Evolutionary conservation across 2,113 vertebrate genomes (phyloP).

Genomic region (Xenotilapia leptura): DNA sequence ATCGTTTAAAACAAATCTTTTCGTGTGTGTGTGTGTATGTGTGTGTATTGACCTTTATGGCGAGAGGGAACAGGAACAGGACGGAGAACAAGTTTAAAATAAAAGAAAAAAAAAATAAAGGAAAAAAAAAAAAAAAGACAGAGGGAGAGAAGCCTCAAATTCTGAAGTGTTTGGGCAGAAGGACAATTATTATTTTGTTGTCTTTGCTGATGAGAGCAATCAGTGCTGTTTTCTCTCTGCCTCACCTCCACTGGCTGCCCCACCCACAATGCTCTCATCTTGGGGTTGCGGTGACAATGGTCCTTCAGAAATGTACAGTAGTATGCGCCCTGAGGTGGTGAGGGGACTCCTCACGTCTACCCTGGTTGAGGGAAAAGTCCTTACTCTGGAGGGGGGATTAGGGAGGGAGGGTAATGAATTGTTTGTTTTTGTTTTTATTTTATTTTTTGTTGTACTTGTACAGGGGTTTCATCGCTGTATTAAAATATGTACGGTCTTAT

Average conservation of each 20-base stretch:
- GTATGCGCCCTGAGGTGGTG: slow-evolving; percentile 40
- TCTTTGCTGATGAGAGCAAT: slow-evolving; percentile 55
- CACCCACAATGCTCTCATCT: slow-evolving; percentile 46
- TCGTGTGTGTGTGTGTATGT: not conserved
- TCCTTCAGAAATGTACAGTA: slow-evolving; percentile 57
- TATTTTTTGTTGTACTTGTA: slow-evolving; percentile 91
- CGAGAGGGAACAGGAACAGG: not conserved
- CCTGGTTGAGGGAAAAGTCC: slow-evolving; percentile 40
- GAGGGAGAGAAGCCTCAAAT: slow-evolving; percentile 22
- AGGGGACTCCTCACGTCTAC: slow-evolving; percentile 17
- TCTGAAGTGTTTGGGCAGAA: slow-evolving; percentile 44
- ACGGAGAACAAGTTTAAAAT: not conserved
- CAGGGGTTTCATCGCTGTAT: slow-evolving; percentile 98
- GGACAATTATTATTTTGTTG: slow-evolving; percentile 52
- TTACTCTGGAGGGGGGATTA: slow-evolving; percentile 44
- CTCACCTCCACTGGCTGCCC: slow-evolving; percentile 44
- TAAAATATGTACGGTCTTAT: slow-evolving; percentile 99
- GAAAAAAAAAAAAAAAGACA: not conserved
- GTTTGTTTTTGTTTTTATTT: slow-evolving; percentile 45
- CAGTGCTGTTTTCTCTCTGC: slow-evolving; percentile 54
- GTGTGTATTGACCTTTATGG: not conserved
- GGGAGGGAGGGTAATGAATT: slow-evolving; percentile 51
- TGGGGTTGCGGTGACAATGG: slow-evolving; percentile 26
- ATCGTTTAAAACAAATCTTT: slow-evolving; percentile 21
- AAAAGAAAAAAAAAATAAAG: not conserved